A percentile compares a stretch with the other conserved stretches of the same genome.
Conservation (phyloP, 1,140 invertebrate species). For the Penaeus indicus region DNA sequence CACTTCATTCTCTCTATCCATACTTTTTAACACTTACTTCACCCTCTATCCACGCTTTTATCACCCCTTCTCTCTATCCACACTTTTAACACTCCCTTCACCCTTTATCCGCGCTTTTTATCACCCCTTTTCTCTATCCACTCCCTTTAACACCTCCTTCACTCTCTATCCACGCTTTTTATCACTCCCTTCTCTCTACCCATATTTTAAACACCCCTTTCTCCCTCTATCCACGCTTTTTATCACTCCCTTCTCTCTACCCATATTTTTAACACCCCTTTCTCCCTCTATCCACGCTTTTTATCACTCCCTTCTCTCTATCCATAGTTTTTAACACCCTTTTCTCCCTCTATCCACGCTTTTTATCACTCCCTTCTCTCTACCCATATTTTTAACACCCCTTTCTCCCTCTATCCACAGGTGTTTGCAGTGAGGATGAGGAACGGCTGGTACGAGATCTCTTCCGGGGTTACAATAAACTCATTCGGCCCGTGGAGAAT, state of each 20-base stretch:
- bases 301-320: too few species aligned
- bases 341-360: not conserved
- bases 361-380: too few species aligned
- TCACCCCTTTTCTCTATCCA: not conserved
- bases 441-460: constrained; percentile 95
- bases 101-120: not conserved
- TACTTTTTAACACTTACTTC: not conserved
- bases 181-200: not conserved
- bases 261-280: not conserved
- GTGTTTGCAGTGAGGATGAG: constrained; percentile 91
- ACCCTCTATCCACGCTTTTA: too few species aligned
- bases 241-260: not conserved
- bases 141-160: not conserved
- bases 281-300: not conserved
- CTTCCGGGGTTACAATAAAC: constrained; percentile 98
- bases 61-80: not conserved
- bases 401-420: constrained; percentile 69
- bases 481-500: constrained; percentile 97
- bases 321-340: too few species aligned
- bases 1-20: not conserved
- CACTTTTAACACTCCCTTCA: not conserved
- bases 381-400: too few species aligned
- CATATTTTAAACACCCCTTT: not conserved
- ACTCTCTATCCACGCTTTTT: not conserved
- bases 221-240: too few species aligned